A percentile compares a stretch with the other conserved stretches of the same genome.
Evolutionary conservation across 2,888 invertebrate species (phyloP).

Genomic region (Drosophila borealis): DNA sequence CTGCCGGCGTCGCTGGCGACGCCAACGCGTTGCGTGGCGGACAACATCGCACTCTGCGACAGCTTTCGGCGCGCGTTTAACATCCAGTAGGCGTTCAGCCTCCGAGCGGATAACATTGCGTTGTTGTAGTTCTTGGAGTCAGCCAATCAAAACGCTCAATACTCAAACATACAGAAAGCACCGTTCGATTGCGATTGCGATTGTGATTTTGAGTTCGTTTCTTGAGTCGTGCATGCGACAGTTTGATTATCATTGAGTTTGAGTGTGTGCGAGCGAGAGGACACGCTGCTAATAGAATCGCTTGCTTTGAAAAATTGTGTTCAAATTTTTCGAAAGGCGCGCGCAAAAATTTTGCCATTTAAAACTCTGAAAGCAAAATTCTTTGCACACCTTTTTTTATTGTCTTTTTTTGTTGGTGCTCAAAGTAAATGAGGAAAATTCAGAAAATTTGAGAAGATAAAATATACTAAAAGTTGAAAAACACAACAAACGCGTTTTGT

Average conservation of each 20-base stretch:
- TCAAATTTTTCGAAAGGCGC: constrained; percentile 19
- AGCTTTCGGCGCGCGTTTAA: constrained; percentile 71
- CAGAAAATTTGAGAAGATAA: not conserved
- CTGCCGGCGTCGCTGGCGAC: constrained; percentile 15
- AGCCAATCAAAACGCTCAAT: constrained; percentile 30
- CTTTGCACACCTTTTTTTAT: constrained; percentile 8
- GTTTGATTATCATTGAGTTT: not conserved
- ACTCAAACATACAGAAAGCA: constrained; percentile 32
- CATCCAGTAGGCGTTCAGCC: constrained; percentile 85
- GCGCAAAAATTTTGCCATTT: constrained; percentile 10
- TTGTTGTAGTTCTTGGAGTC: constrained; percentile 77
- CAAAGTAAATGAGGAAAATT: not conserved
- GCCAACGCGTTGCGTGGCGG: constrained; percentile 46
- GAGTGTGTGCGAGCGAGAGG: not conserved
- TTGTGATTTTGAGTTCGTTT: constrained; percentile 29
- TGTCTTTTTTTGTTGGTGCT: constrained; percentile 27
- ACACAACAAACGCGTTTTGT: constrained; percentile 13
- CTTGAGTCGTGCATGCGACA: constrained; percentile 30
- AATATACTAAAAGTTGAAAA: constrained; percentile 17
- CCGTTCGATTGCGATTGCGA: constrained; percentile 17
- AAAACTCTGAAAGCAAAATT: constrained; percentile 16
- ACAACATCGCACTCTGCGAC: constrained; percentile 60
- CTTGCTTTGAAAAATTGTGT: not conserved
- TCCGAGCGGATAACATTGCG: constrained; percentile 85
- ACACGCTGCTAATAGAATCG: not conserved